Evolutionary conservation across 2,888 invertebrate species (phyloP).

Genomic region (Hedychridium roseum): DNA sequence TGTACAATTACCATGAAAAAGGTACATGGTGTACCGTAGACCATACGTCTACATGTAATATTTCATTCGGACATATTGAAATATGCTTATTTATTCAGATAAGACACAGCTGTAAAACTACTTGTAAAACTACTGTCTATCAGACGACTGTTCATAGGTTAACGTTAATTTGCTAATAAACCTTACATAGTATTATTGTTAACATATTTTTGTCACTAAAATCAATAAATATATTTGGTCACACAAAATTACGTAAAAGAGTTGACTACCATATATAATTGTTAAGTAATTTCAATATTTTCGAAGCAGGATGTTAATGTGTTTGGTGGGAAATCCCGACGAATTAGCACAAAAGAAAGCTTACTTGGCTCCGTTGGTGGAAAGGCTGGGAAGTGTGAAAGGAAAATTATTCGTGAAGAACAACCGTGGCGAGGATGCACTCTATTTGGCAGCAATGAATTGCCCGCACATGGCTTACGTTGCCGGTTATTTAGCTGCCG

Average conservation of each 20-base stretch:
- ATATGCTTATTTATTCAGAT: too few species aligned
- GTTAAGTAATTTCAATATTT: too few species aligned
- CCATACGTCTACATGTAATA: too few species aligned
- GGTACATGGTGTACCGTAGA: background rate
- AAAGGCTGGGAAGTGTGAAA: conserved; percentile 39
- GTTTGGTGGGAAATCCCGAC: conserved; percentile 46
- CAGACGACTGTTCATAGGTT: too few species aligned
- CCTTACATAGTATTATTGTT: background rate
- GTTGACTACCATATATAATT: too few species aligned
- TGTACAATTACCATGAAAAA: background rate
- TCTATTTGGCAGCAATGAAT: conserved; percentile 52
- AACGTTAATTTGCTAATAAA: too few species aligned
- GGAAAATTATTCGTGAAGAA: conserved; percentile 44
- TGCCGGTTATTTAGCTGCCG: conserved; percentile 50
- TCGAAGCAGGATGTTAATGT: conserved; percentile 48
- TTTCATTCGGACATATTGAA: too few species aligned
- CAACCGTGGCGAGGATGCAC: conserved; percentile 48
- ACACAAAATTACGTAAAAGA: too few species aligned
- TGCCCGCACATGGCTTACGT: conserved; percentile 48
- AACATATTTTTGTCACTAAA: background rate
- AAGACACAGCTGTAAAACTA: too few species aligned
- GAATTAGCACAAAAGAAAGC: conserved; percentile 45
- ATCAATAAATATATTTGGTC: conserved; percentile 3
- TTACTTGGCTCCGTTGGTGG: conserved; percentile 49
- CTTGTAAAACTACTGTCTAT: too few species aligned